Evolutionary conservation across 2,888 invertebrate species (phyloP).

Genomic region (Pseudolycoriella hygida): DNA sequence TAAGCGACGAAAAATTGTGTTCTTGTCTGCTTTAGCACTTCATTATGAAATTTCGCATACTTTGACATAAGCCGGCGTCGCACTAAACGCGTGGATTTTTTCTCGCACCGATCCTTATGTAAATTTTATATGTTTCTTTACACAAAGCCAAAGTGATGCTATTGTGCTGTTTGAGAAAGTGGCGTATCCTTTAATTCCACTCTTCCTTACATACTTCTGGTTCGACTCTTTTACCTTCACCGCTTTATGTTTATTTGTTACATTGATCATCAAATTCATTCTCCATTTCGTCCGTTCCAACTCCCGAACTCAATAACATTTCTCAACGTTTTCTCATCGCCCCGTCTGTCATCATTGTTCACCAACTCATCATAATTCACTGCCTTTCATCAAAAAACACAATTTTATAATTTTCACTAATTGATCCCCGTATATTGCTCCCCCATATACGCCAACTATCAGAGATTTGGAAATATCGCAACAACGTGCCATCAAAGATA

Average conservation of each 20-base stretch:
- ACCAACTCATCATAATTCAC: no score
- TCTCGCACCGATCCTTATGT: conserved; percentile 3
- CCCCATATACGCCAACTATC: conserved; percentile 6
- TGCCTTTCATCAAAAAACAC: conserved; percentile 2
- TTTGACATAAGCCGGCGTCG: no score
- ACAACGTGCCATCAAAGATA: conserved; percentile 25
- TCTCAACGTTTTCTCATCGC: no score
- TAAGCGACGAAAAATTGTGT: no score
- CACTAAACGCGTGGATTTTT: no score
- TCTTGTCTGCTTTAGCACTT: not conserved
- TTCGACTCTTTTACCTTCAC: conserved; percentile 24
- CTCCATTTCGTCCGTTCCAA: no score
- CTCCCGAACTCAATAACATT: no score
- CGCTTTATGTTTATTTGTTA: conserved; percentile 22
- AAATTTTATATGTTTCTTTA: not conserved
- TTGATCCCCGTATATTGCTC: no score
- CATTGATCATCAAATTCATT: conserved; percentile 1
- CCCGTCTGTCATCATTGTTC: no score
- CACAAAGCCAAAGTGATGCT: conserved; percentile 13
- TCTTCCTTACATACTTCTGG: conserved; percentile 22
- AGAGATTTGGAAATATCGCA: conserved; percentile 32
- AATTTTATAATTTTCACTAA: not conserved
- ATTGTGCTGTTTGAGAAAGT: conserved; percentile 22
- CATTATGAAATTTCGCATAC: no score
- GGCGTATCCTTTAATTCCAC: conserved; percentile 24